Conservation (phyloP, 2,113 vertebrate species). For the Rutilus rutilus region DNA sequence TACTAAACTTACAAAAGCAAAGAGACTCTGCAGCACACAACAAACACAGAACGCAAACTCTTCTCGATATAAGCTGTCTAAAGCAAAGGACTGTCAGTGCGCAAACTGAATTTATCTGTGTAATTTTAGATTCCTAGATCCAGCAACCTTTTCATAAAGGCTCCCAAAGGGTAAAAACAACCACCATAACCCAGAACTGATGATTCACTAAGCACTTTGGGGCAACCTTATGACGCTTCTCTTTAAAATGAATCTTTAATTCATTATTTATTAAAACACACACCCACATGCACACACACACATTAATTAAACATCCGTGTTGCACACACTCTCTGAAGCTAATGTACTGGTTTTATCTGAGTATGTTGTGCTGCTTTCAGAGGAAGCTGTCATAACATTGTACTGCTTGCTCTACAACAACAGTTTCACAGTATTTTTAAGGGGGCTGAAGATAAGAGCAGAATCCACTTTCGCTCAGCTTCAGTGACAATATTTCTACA, state of each 20-base stretch:
- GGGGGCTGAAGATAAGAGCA: conserved; percentile 7
- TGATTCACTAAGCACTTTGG: conserved; percentile 27
- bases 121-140: conserved; percentile 24
- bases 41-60: conserved; percentile 1
- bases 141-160: conserved; percentile 28
- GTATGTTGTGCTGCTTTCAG: conserved; percentile 1
- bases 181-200: conserved; percentile 18
- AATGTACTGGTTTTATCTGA: background rate
- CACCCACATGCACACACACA: background rate
- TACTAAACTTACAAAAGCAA: conserved; percentile 17
- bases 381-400: conserved; percentile 19
- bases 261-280: conserved; percentile 33
- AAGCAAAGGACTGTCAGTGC: conserved; percentile 21
- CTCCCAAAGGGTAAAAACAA: conserved; percentile 35
- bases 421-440: background rate
- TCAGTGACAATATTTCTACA: background rate
- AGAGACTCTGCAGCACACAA: background rate
- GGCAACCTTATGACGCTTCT: background rate
- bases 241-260: conserved; percentile 12
- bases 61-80: background rate
- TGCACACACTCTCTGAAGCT: conserved; percentile 4
- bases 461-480: background rate
- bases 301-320: background rate
- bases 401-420: background rate
- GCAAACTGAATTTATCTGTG: conserved; percentile 27